Base-by-base conservation (phyloP, 2,888 invertebrate genomes). In the Brachylomia viminalis region DNA sequence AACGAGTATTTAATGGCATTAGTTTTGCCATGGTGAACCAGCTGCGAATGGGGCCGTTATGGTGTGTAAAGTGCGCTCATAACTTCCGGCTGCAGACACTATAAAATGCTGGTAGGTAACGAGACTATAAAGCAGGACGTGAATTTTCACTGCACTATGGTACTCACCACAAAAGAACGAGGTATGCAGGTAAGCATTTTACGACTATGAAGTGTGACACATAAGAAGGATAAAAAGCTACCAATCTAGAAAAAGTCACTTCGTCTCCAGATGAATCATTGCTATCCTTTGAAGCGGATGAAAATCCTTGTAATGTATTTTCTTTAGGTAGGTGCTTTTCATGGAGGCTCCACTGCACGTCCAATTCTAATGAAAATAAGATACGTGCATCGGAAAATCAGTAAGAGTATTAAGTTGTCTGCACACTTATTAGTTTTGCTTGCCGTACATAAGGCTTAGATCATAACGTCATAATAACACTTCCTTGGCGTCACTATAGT, bases 81-180 rank as follows among this genome's bases (percentile, higher is more conserved):
- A 75, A 54, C 77, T 84, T 84, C 77, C 81, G 81, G 77, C 67
- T 72, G 71, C 49, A 84, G 71, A 73, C 67, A 75, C 72, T 49
- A 73, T 84, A 68, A 75, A 84, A 77, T 77, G 64, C 54, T 75
- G 64, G 59, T 38, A 59, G 67, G 72, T 73, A 71, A 69, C 56
- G 20, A 76, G 62, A 45, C 70, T 65, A 71, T 81, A 81, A 83
- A 83, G 66, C 38, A 68, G n/a, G 33, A 83, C 58, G 49, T 71
- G 42, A 69, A 59, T 68, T 79, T 76, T 47, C 42, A 75, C 69
- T 68, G 56, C 59, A 65, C 47, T 65, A 38, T 61, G 23, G 52
- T 70, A 58, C 45, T 11, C 13, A 33, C 17, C 49, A 65, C 49
- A 61, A 81, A 77, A 65, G 49, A 72, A 64, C 20, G 11, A 54